phyloP scores from a whole-genome alignment of 35 echinoderm and acorn worm species.

The Stichopus chloronotus region DNA sequence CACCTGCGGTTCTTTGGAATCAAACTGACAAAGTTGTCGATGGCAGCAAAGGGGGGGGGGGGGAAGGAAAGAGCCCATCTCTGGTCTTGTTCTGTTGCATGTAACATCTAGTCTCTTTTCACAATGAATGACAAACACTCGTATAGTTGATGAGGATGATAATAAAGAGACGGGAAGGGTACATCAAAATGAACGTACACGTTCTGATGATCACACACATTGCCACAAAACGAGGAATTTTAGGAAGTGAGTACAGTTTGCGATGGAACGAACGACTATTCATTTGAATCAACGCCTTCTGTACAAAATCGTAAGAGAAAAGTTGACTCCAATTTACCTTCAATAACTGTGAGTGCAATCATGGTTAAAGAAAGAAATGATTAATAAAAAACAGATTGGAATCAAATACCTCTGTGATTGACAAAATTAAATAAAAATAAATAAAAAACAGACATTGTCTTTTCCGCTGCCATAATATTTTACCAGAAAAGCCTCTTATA shows the following conservation, averaged over 20 bases:
- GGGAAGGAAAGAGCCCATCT: too few species aligned
- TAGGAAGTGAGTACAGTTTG: constrained; percentile 11
- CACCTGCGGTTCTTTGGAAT: too few species aligned
- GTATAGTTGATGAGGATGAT: constrained; percentile 3
- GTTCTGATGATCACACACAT: constrained; percentile 7
- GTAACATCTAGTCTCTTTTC: too few species aligned
- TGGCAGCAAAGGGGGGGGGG: too few species aligned
- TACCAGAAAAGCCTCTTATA: neutral
- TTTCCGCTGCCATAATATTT: too few species aligned
- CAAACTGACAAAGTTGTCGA: too few species aligned
- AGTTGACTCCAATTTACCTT: constrained; percentile 45
- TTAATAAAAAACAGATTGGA: neutral
- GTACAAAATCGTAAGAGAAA: constrained; percentile 37
- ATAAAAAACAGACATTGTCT: neutral
- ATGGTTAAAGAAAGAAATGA: constrained; percentile 43
- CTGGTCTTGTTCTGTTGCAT: too few species aligned
- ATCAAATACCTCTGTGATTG: neutral
- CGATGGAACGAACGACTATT: constrained; percentile 21
- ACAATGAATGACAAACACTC: neutral
- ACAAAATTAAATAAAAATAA: neutral
- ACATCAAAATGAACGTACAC: neutral
- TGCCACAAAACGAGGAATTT: neutral
- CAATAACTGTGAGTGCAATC: constrained; percentile 47
- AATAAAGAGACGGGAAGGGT: neutral
- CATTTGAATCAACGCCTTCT: neutral